A percentile compares a stretch with the other conserved stretches of the same genome.
Evolutionary conservation across 2,888 invertebrate genomes (phyloP).

Genomic region (Platynereis dumerilii): DNA sequence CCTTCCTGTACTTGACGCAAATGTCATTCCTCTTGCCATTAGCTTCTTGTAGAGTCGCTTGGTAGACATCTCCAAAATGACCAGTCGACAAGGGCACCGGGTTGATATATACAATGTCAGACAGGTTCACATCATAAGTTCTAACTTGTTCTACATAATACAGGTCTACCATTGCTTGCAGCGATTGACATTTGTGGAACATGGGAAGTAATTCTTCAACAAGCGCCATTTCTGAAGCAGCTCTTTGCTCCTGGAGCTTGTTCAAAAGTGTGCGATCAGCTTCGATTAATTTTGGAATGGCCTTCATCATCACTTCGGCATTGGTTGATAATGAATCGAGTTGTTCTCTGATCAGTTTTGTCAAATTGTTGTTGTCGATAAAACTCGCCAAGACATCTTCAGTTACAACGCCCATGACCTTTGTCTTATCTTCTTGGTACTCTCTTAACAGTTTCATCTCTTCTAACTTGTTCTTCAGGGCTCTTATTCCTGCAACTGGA

Average conservation of each 20-base stretch:
- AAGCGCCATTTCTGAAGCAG: conserved; percentile 22
- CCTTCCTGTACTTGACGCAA: conserved; percentile 25
- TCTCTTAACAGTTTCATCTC: conserved; percentile 25
- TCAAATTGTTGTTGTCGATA: conserved; percentile 23
- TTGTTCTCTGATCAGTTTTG: conserved; percentile 25
- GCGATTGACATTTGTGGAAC: conserved; percentile 19
- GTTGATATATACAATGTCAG: conserved; percentile 41
- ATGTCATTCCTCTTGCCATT: conserved; percentile 6
- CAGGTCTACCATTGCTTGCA: conserved; percentile 41
- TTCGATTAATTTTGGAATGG: conserved; percentile 26
- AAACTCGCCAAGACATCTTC: conserved; percentile 29
- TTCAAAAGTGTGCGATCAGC: conserved; percentile 27
- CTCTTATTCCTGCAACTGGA: conserved; percentile 29
- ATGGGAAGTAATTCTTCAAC: conserved; percentile 25
- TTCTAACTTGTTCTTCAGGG: conserved; percentile 23
- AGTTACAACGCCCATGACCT: conserved; percentile 25
- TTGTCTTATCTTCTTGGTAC: conserved; percentile 27
- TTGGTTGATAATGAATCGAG: conserved; percentile 25
- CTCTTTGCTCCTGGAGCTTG: conserved; percentile 26
- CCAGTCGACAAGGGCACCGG: conserved; percentile 44
- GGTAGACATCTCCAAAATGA: conserved; percentile 50
- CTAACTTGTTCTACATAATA: conserved; percentile 49
- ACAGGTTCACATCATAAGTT: conserved; percentile 44
- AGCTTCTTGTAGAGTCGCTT: conserved; percentile 25
- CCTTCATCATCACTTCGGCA: conserved; percentile 22